Percentiles rank a stretch among this genome's conserved stretches.
Conservation (phyloP, 2,797 vertebrate genomes). For the Pagetopsis macropterus region DNA sequence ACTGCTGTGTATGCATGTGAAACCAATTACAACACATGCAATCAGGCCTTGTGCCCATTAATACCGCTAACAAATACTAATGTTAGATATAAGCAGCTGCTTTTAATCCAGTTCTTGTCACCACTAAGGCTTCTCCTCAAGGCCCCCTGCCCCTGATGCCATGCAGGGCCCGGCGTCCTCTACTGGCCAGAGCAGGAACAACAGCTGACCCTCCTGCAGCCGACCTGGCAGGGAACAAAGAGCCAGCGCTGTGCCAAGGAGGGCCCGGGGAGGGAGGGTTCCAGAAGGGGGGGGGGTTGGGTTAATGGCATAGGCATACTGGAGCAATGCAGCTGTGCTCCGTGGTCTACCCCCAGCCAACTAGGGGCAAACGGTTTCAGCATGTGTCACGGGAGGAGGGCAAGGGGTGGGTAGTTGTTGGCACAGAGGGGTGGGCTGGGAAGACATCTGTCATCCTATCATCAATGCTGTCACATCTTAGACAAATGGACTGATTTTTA, state of each 20-base stretch:
- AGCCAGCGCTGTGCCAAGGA: conserved; percentile 71
- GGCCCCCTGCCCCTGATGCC: conserved; percentile 22
- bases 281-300: conserved; percentile 8
- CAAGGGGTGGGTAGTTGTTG: conserved; percentile 40
- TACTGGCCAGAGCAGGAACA: conserved; percentile 70
- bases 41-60: conserved; percentile 64
- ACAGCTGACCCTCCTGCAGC: conserved; percentile 72
- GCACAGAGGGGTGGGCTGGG: conserved; percentile 63
- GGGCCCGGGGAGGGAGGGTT: conserved; percentile 48
- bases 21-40: conserved; percentile 67
- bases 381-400: not conserved
- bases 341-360: conserved; percentile 50
- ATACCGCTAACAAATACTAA: conserved; percentile 57
- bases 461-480: conserved; percentile 68
- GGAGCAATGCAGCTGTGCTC: conserved; percentile 69
- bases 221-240: conserved; percentile 79
- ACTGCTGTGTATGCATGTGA: conserved; percentile 45
- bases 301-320: conserved; percentile 32
- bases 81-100: conserved; percentile 41
- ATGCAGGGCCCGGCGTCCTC: conserved; percentile 66
- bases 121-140: conserved; percentile 18
- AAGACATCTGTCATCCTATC: conserved; percentile 75
- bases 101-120: conserved; percentile 46
- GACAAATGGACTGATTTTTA: conserved; percentile 67
- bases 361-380: conserved; percentile 47